Conservation (phyloP, 2,797 vertebrate genomes). For the Cygnus olor region DNA sequence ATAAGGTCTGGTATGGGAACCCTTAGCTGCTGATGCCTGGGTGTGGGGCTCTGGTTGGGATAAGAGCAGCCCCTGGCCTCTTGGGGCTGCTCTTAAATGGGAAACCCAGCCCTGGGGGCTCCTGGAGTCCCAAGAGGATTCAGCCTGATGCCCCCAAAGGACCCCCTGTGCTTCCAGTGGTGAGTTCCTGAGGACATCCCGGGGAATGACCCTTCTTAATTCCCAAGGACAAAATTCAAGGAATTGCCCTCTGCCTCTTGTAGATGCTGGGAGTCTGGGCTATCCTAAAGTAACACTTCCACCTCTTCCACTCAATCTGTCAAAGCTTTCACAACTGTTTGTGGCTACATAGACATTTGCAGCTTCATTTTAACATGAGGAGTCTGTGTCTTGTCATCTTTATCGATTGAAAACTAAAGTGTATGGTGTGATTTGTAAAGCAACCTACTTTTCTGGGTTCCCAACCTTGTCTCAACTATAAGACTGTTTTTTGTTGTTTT, state of each 20-base stretch:
- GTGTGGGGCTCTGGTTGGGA: not conserved
- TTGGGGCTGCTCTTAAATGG: not conserved
- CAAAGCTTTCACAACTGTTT: not conserved
- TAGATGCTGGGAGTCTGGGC: not conserved
- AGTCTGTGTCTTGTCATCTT: not conserved
- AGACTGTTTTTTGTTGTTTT: not conserved
- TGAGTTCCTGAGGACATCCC: not conserved
- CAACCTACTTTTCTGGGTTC: not conserved
- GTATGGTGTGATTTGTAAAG: rapidly evolving
- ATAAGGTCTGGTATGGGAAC: rapidly evolving
- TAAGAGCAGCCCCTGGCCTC: not conserved
- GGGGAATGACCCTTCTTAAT: rapidly evolving
- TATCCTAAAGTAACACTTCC: not conserved
- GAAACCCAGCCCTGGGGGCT: not conserved
- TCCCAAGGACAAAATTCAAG: rapidly evolving
- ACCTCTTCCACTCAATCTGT: rapidly evolving
- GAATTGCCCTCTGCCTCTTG: rapidly evolving
- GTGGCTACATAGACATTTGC: not conserved
- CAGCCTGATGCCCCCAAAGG: not conserved
- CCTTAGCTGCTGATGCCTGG: rapidly evolving
- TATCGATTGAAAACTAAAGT: not conserved
- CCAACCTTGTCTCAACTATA: not conserved
- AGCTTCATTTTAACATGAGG: not conserved
- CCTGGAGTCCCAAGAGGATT: rapidly evolving
- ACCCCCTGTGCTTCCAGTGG: rapidly evolving